Conservation (phyloP, 2,797 vertebrate species). For the Ficedula albicollis region DNA sequence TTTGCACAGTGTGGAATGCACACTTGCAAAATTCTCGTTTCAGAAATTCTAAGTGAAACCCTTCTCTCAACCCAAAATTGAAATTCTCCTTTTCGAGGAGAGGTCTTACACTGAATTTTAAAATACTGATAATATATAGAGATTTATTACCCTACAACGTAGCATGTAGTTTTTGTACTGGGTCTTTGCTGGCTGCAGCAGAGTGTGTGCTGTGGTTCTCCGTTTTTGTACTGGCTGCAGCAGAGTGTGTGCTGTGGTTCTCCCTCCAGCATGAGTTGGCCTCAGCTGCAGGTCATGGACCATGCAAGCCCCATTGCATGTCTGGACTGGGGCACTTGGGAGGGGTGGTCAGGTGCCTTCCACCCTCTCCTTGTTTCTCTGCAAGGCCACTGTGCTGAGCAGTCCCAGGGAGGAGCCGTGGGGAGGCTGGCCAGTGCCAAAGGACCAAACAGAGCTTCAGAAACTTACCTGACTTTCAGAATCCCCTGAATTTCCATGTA, state of each 20-base stretch:
- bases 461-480: background rate
- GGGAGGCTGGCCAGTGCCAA: background rate
- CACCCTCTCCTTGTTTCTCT: background rate
- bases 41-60: background rate
- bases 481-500: background rate
- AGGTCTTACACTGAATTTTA: background rate
- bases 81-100: background rate
- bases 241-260: background rate
- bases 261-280: fast-evolving
- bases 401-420: fast-evolving
- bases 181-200: background rate
- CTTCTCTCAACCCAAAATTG: background rate
- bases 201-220: background rate
- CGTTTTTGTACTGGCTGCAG: background rate
- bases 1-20: background rate
- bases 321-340: fast-evolving
- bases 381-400: background rate
- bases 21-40: background rate
- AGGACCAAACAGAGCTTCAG: background rate
- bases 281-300: no score
- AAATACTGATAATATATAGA: background rate
- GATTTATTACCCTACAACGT: background rate
- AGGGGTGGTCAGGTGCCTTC: fast-evolving
- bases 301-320: fast-evolving
- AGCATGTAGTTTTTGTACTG: background rate